These are phyloP conservation scores for Eupsilia transversa DNA, from an alignment of 2,888 invertebrate genomes.

Conservation along the genomic window DNA sequence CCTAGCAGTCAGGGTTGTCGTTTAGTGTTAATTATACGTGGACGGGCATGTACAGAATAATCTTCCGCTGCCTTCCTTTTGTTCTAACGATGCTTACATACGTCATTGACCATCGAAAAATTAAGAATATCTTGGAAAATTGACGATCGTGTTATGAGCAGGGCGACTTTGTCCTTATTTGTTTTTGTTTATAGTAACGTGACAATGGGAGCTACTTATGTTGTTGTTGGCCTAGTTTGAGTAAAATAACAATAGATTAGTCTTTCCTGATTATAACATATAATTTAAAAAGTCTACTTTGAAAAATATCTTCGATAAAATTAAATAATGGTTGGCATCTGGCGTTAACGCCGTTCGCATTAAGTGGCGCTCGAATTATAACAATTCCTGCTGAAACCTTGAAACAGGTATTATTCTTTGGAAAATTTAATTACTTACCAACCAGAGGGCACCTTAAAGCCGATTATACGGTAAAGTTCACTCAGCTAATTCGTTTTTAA, in stretches of 20 bases:
- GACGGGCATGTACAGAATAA: not conserved
- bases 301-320: slow-evolving; percentile 68
- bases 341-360: slow-evolving; percentile 65
- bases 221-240: slow-evolving; percentile 4
- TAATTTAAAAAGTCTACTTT: slow-evolving; percentile 49
- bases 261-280: slow-evolving; percentile 25
- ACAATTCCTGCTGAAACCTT: slow-evolving; percentile 58
- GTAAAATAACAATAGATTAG: slow-evolving; percentile 5
- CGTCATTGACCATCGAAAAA: not conserved
- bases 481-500: slow-evolving; percentile 59
- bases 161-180: not conserved
- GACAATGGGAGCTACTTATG: not conserved
- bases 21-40: not conserved
- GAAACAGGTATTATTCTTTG: slow-evolving; percentile 58
- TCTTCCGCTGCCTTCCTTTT: not conserved
- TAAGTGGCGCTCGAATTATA: slow-evolving; percentile 59
- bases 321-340: slow-evolving; percentile 74
- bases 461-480: slow-evolving; percentile 55
- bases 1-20: not conserved
- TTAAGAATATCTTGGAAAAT: not conserved
- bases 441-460: slow-evolving; percentile 58
- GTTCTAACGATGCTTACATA: not conserved
- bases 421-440: slow-evolving; percentile 72
- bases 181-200: not conserved
- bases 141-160: not conserved